phyloP scores from a whole-genome alignment of 1,140 invertebrate species.

The Drosophila prosaltans region DNA sequence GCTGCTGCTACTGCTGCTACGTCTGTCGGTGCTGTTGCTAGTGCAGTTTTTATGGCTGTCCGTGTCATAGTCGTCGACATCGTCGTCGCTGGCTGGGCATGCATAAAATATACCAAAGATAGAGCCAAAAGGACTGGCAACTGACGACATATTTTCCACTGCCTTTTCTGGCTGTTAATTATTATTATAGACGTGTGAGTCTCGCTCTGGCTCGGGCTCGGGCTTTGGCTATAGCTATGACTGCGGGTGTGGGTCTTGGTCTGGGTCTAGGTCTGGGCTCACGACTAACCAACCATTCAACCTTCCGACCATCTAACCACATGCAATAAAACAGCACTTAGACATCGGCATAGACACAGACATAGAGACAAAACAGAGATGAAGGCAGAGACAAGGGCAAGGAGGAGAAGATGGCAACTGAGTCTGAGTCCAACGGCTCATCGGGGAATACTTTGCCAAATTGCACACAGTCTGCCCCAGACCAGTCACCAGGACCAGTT shows the following conservation, averaged over 20 bases:
- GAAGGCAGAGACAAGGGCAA: conserved; percentile 6
- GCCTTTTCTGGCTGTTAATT: conserved; percentile 78
- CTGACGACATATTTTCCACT: conserved; percentile 61
- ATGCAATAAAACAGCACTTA: conserved; percentile 81
- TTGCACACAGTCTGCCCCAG: conserved; percentile 51
- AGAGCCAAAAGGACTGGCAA: neutral
- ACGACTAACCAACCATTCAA: conserved; percentile 37
- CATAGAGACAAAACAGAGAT: conserved; percentile 12
- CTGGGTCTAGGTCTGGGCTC: conserved; percentile 29
- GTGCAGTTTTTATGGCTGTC: conserved; percentile 68
- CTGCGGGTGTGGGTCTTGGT: conserved; percentile 9
- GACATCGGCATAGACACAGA: conserved; percentile 45
- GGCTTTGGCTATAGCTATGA: neutral
- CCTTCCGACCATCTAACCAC: conserved; percentile 53
- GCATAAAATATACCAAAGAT: conserved; percentile 77
- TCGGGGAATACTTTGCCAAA: conserved; percentile 79
- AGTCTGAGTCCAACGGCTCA: conserved; percentile 67
- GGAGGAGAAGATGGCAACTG: conserved; percentile 16
- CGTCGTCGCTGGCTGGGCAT: conserved; percentile 52
- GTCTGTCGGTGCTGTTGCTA: neutral
- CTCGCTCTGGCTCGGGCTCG: conserved; percentile 52
- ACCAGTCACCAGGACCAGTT: conserved; percentile 10
- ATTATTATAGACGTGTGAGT: conserved; percentile 80
- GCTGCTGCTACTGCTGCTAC: conserved; percentile 13
- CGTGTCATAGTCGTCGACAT: conserved; percentile 46